Evolutionary conservation across 2,113 vertebrate genomes (phyloP), one percentile per base, ranked within the genome.

Genomic region (Oceanites oceanicus): DNA sequence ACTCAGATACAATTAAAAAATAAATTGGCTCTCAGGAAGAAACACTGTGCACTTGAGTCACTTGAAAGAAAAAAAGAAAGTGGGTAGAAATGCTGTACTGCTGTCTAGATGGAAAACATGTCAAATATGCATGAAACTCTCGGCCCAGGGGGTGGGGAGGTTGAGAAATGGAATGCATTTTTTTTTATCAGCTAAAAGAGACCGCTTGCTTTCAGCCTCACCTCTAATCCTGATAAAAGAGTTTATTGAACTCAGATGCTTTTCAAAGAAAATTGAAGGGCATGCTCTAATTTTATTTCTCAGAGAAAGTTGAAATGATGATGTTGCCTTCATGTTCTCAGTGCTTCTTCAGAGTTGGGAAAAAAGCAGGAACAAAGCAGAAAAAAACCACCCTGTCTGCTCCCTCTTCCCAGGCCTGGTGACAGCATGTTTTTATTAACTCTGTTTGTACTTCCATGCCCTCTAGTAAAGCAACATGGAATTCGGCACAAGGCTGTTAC

Each of bases 51-150:
- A 44, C 70, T 90, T 34, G 40, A 94, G 55, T 95, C 90, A 42
- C 81, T 91, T 88, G 55, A 83, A 90, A 92, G 88, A 47, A 53
- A 66, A 78, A 89, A 87, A 36, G 18, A 58, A 88, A 93, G 72
- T 67, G 92, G 67, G 49, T 91, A 93, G 92, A 95, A 94, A 81
- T 80, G 93, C 53, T 76, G 50, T 76, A 22, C 94, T 83, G 91
- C 81, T 95, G 83, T 83, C 77, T 91, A 30, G 88, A 77, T 95
- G 91, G 91, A 97, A 97, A 97, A 97, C 97, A 97, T 91, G 96
- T 97, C 96, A 98, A 97, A 98, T 97, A 97, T 97, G 97, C 95
- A 97, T 95, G 89, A 97, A 94, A 86, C 93, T 90, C 92, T 90
- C 36, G 15, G 86, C 93, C 93, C 81, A 91, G 88, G 76, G 88